Evolutionary conservation across 2,888 invertebrate genomes (phyloP), one percentile per base, ranked within the genome.

Genomic region (Nephrotoma guestfalica): DNA sequence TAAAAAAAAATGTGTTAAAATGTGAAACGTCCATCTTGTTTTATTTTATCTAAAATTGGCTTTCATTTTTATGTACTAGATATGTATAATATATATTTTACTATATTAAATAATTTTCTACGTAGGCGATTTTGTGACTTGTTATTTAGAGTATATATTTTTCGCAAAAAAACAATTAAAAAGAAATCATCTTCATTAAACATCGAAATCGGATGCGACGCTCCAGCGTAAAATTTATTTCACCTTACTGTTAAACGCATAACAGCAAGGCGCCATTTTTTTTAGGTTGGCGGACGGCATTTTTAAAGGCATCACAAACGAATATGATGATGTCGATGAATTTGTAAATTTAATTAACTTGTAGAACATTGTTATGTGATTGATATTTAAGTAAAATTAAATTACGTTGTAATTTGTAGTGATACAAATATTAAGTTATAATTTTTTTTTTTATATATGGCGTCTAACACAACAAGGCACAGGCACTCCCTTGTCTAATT

Each of bases 401-500:
- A 84, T 41, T 84, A 41, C 18, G 42, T n/a, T 30, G 43, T 42
- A 15, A 85, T 43, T 43, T 43, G 43, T 43, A 43, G 85, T 57
- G 51, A 57, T 86, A 41, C 86, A 71, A 71, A 71, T 51, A 57
- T 57, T 57, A 57, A 57, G 6, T 51, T 51, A 51, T 51, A 57
- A 57, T 57, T 30, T 86, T 51, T 51, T 45, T 71, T 71, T 71
- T 71, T 71, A 45, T 57, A 86, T 57, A 86, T 86, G 86, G 86
- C 86, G 86, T 86, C 86, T 86, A 86, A 87, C 85, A 83, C 87
- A 87, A 87, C 87, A 87, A 87, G 87, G 87, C 87, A 87, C 87
- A 87, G 87, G 87, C 87, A 87, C 86, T 51, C 86, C 51, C 51
- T 86, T 85, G 85, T 85, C 85, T 85, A 85, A 43, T 85, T 47